These are phyloP conservation scores for Psephotus haematonotus DNA, from an alignment of 2,113 vertebrate genomes.

Conservation along the genomic window DNA sequence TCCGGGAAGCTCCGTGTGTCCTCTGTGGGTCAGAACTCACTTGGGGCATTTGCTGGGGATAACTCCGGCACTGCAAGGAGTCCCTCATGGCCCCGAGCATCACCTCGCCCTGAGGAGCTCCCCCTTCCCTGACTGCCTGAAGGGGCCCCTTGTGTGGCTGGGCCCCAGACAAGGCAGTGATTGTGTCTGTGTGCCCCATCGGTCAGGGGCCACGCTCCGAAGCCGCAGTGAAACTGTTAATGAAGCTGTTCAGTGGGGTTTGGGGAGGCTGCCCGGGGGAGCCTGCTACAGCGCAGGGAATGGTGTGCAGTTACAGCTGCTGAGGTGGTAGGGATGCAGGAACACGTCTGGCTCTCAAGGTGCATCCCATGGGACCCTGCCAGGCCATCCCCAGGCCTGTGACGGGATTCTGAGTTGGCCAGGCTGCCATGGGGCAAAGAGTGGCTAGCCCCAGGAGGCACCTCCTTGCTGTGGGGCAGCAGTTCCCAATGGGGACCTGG, in stretches of 20 bases:
- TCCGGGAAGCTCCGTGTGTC: background rate
- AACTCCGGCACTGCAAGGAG: background rate
- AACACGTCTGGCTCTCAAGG: accelerated
- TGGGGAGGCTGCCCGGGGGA: background rate
- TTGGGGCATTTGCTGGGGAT: background rate
- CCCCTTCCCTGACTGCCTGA: background rate
- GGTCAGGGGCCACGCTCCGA: accelerated
- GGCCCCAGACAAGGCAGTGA: slow-evolving; percentile 28
- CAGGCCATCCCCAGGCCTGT: too few species aligned
- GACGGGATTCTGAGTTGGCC: accelerated
- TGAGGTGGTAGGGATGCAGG: accelerated
- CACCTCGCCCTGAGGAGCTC: background rate
- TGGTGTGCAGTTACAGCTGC: background rate
- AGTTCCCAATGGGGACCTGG: accelerated
- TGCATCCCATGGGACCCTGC: background rate
- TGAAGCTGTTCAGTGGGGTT: accelerated
- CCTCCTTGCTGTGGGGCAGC: background rate
- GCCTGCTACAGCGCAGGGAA: accelerated
- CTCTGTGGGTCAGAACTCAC: background rate
- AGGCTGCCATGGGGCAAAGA: background rate
- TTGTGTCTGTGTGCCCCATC: background rate
- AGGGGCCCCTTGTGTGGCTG: slow-evolving; percentile 27
- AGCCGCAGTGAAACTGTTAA: background rate
- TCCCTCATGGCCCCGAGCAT: background rate
- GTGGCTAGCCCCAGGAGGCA: background rate